Base-by-base conservation (phyloP, 2,888 invertebrate genomes). In the Eristalis arbustorum region DNA sequence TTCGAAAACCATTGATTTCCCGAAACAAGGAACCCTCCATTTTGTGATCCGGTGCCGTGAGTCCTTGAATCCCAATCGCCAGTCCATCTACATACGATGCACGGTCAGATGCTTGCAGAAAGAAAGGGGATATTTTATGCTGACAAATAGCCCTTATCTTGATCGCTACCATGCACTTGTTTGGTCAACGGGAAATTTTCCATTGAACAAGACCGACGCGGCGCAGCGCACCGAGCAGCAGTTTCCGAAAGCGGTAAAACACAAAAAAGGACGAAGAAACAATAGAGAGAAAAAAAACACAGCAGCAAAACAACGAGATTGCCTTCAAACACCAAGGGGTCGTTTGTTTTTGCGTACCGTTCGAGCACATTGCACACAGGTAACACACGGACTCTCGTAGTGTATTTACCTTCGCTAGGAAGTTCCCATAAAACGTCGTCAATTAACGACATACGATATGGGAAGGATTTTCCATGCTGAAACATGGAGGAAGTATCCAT, bases 81-180 rank as follows among this genome's bases (percentile, higher is more conserved):
- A 11, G n/a, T 5, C 71, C 49, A 49, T 49, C 49, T 18, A 49
- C 49, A 49, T 49, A 49, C 49, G 18, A 18, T 18, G 18, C 49
- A 49, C 18, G 49, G 71, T 59, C 22, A 59, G 28, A 37, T 63
- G n/a, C 14, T 59, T 57, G 77, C 71, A 25, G 66, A 72, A 59
- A 61, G 23, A 62, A 67, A 28, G 49, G 49, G 28, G 22, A 57
- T 63, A 64, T 42, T 81, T 81, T 75, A 81, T 71, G 83, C 83
- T 83, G 87, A 87, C 83, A 87, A 87, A 83, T 87, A 79, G 63
- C 57, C 25, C 74, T 82, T 82, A 87, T 87, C 83, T 74, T 31
- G 74, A 82, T 78, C 40, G 56, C 64, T 82, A 49, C 57, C 64
- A 72, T 79, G 59, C 83, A 79, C 74, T 87, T 87, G 87, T 87